These are phyloP conservation scores for Spermophilus dauricus DNA, from an alignment of 2,113 vertebrate genomes.

Conservation along the genomic window DNA sequence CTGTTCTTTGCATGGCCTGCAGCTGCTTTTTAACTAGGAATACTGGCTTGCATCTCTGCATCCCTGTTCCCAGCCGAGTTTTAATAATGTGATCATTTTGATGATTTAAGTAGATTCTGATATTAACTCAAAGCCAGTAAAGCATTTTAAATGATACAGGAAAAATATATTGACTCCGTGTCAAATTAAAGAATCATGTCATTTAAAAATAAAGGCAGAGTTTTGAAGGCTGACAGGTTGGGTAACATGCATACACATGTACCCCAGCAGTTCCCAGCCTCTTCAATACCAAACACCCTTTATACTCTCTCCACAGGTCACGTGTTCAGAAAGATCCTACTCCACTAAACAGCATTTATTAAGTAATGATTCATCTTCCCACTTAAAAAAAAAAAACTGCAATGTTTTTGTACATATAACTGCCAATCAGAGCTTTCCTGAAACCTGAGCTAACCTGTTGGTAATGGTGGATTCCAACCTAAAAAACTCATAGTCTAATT, in stretches of 20 bases:
- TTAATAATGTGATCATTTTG: conserved; percentile 37
- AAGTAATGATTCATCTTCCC: conserved; percentile 65
- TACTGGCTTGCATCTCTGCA: background rate
- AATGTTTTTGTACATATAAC: conserved; percentile 49
- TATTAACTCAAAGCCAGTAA: background rate
- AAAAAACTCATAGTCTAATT: background rate
- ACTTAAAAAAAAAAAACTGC: conserved; percentile 45
- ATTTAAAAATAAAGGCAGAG: conserved; percentile 58
- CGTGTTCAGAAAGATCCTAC: conserved; percentile 34
- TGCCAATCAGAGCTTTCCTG: conserved; percentile 1
- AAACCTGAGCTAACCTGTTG: conserved; percentile 56
- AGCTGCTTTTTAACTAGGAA: conserved; percentile 16
- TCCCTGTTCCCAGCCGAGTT: background rate
- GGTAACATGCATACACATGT: conserved; percentile 2
- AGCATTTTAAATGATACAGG: conserved; percentile 24
- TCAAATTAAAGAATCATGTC: conserved; percentile 17
- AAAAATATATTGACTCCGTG: background rate
- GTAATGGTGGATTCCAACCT: conserved; percentile 44
- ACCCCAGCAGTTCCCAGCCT: background rate
- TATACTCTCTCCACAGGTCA: background rate
- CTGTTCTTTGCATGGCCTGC: background rate
- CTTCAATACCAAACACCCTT: background rate
- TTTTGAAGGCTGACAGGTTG: background rate
- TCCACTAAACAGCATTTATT: conserved; percentile 48
- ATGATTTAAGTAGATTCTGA: conserved; percentile 24